Evolutionary conservation across 2,888 invertebrate species (phyloP), one percentile per base, ranked within the genome.

Genomic region (Helleia helle): DNA sequence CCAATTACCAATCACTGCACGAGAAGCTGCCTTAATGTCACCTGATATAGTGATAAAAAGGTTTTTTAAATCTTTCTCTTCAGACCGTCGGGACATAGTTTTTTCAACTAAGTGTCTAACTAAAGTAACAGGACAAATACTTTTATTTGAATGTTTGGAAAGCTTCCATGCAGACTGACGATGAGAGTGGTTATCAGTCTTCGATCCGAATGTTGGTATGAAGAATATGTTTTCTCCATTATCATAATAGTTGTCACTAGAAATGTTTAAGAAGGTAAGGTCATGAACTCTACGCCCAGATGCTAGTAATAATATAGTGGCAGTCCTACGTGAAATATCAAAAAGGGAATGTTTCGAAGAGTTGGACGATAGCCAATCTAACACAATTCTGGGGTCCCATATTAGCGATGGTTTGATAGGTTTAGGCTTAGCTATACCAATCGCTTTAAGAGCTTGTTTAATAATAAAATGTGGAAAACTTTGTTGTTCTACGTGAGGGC

Each of bases 401-500:
- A 27, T 42, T 12, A 24, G 6, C 5, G 28, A 2, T 1, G 11
- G 17, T 17, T 44, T 47, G 3, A 18, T 13, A 1, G 9, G 1
- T 30, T 37, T 36, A 11, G 41, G 39, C 29, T 40, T 44, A 6
- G 40, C 30, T 6, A 9, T 11, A 2, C 26, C 15, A 18, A 44
- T 44, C 3, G 39, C 40, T 24, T 37, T 43, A 27, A 44, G 26
- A n/a, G n/a, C n/a, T 40, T 5, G 14, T 22, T 37, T 41, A 40
- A 26, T 47, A 40, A 22, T 14, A 41, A 7, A 31, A 5, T 13
- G 46, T 28, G 1, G 48, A 24, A 8, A 44, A 17, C 9, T 44
- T 41, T 6, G 49, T 42, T 38, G 50, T 44, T 49, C 47, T 51
- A 26, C 49, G 41, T 1, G 49, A 47, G 7, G 37, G 9, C 37